Conservation (phyloP, 2,888 invertebrate species). For the Deladenus siricidicola region DNA sequence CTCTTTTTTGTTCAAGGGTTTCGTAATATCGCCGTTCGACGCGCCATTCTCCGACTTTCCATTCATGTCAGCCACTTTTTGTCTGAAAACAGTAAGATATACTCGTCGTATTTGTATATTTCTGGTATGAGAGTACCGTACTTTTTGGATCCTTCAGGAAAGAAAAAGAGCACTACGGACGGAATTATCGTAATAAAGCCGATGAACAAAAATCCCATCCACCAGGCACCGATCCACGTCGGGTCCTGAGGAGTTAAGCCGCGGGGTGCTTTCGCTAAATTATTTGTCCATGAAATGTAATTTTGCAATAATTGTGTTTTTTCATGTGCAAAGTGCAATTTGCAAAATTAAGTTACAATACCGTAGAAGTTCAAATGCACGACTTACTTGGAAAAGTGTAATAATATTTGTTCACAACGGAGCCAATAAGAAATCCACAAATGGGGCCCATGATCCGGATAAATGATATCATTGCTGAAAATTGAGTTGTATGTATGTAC, state of each 20-base stretch:
- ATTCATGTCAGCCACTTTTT: constrained; percentile 8
- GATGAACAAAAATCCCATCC: constrained; percentile 55
- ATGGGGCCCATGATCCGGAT: constrained; percentile 53
- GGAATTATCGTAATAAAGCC: constrained; percentile 35
- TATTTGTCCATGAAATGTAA: too few species aligned
- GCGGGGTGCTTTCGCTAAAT: constrained; percentile 21
- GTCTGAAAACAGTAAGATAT: background rate
- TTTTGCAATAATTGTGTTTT: too few species aligned
- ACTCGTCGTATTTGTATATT: too few species aligned
- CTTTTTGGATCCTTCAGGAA: constrained; percentile 41
- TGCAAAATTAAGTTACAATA: background rate
- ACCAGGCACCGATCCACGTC: constrained; percentile 58
- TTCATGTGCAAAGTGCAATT: constrained; percentile 3
- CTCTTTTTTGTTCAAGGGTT: constrained; percentile 13
- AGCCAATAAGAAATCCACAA: constrained; percentile 51
- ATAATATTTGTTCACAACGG: constrained; percentile 43
- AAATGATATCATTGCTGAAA: constrained; percentile 46
- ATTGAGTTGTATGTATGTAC: too few species aligned
- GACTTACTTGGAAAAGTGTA: constrained; percentile 34
- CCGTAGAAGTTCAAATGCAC: too few species aligned
- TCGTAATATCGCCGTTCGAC: constrained; percentile 1
- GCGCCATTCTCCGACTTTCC: constrained; percentile 9
- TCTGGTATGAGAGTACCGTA: background rate
- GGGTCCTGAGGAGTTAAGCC: constrained; percentile 50
- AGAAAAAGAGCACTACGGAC: constrained; percentile 53